A percentile compares a stretch with the other conserved stretches of the same genome.
Evolutionary conservation across 2,888 invertebrate genomes (phyloP).

Genomic region (Eudasyphora cyanicolor): DNA sequence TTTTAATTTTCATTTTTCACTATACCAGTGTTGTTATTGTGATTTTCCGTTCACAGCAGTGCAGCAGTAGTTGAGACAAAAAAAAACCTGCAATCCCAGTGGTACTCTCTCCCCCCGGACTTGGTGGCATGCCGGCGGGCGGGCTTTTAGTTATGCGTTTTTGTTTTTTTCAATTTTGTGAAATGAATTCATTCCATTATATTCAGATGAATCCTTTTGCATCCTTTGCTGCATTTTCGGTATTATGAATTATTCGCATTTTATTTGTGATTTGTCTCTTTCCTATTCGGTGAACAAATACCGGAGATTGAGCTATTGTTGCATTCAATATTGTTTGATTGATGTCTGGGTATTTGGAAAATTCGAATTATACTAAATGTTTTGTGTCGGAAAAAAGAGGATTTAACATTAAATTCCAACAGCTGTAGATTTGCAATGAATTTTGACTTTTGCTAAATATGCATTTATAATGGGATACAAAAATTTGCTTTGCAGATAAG

Average conservation of each 20-base stretch:
- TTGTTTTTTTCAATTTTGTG: background rate
- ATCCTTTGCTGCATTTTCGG: background rate
- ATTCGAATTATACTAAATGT: background rate
- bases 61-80: too few relatives aligned
- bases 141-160: background rate
- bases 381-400: too few relatives aligned
- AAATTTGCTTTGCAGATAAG: too few relatives aligned
- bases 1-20: conserved; percentile 23
- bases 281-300: background rate
- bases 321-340: background rate
- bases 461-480: too few relatives aligned
- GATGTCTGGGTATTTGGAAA: background rate
- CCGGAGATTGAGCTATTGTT: background rate
- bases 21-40: conserved; percentile 5
- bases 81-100: too few relatives aligned
- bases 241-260: conserved; percentile 6
- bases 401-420: too few relatives aligned
- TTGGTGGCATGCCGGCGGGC: too few relatives aligned
- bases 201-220: too few relatives aligned
- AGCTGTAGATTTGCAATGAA: background rate
- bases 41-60: too few relatives aligned
- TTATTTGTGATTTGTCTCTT: background rate
- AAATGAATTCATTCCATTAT: background rate
- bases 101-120: too few relatives aligned
- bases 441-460: background rate